A percentile compares a stretch with the other conserved stretches of the same genome.
phyloP scores from a whole-genome alignment of 1,140 invertebrate species.

The Aplysia californica region DNA sequence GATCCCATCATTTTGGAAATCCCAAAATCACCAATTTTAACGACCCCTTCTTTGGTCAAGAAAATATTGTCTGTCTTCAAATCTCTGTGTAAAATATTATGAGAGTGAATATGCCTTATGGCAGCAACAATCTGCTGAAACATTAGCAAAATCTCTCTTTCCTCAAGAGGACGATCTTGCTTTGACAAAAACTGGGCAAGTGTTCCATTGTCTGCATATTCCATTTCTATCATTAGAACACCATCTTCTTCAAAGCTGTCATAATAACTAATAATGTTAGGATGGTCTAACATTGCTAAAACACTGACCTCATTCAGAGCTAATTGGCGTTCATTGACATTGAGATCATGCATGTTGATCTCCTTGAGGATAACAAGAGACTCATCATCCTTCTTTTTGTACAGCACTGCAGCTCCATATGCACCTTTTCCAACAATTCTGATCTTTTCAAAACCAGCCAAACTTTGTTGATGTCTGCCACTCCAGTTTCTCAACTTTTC shows the following conservation, averaged over 20 bases:
- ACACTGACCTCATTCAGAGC: constrained; percentile 79
- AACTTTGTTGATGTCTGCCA: constrained; percentile 61
- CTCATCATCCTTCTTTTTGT: constrained; percentile 75
- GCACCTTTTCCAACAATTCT: constrained; percentile 77
- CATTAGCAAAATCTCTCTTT: constrained; percentile 75
- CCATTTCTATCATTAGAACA: constrained; percentile 83
- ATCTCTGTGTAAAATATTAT: constrained; percentile 81
- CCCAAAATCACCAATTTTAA: constrained; percentile 84
- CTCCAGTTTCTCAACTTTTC: constrained; percentile 65
- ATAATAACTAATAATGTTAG: constrained; percentile 81
- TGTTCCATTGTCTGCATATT: constrained; percentile 82
- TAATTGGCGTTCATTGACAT: constrained; percentile 75
- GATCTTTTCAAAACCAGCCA: constrained; percentile 73
- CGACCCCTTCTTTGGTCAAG: constrained; percentile 75
- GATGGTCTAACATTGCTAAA: constrained; percentile 79
- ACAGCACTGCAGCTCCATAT: constrained; percentile 81
- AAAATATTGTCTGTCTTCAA: constrained; percentile 85
- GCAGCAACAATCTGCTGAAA: constrained; percentile 80
- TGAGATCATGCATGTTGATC: constrained; percentile 81
- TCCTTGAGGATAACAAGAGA: constrained; percentile 81
- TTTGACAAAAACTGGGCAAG: constrained; percentile 75
- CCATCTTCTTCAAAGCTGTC: constrained; percentile 82
- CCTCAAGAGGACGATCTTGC: constrained; percentile 70
- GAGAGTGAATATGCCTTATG: constrained; percentile 79
- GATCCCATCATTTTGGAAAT: constrained; percentile 83